Evolutionary conservation across 2,888 invertebrate species (phyloP), one percentile per base, ranked within the genome.

Genomic region (Halictus quadricinctus): DNA sequence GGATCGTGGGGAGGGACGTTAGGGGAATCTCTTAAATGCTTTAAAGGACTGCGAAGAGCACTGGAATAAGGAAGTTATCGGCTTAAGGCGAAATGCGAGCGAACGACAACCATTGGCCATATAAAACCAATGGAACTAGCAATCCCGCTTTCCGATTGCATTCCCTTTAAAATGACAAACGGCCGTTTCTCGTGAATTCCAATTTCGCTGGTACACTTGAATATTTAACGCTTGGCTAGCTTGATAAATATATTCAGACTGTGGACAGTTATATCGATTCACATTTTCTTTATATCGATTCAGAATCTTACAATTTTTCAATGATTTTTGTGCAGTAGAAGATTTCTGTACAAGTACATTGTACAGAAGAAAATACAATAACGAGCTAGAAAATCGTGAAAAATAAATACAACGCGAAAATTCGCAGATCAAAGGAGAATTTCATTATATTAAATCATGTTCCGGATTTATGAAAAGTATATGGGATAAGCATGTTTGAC

Each of bases 21-120:
- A 36, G 64, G 12, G 72, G 80, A 87, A 88, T 81, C 87, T 86
- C 86, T 88, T 88, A 85, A 88, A 88, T 80, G 88, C 88, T 88
- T 88, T 81, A 88, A 88, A 88, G 83, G 88, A 76, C 88, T 80
- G 88, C 72, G 80, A 86, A 85, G 81, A 72, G 83, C 78, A 58
- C 36, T 50, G 78, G 85, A 80, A 85, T 89, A 88, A 90, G 87
- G 88, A 90, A 89, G 87, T 91, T 90, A 90, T 89, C 90, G 88
- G 89, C 87, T 90, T 89, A 88, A 80, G 81, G 70, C 66, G 74
- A 81, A 81, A 66, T 43, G 79, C 79, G 48, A 54, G 72, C 60
- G 81, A 77, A 85, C 76, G 84, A 79, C 77, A 73, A 54, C 72
- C n/a, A 50, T n/a, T 76, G 48, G 73, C 54, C 69, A 79, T 81